A percentile compares a stretch with the other conserved stretches of the same genome.
These are phyloP conservation scores for Cephalopholis sonnerati DNA, from an alignment of 2,113 vertebrate genomes.

Conservation along the genomic window DNA sequence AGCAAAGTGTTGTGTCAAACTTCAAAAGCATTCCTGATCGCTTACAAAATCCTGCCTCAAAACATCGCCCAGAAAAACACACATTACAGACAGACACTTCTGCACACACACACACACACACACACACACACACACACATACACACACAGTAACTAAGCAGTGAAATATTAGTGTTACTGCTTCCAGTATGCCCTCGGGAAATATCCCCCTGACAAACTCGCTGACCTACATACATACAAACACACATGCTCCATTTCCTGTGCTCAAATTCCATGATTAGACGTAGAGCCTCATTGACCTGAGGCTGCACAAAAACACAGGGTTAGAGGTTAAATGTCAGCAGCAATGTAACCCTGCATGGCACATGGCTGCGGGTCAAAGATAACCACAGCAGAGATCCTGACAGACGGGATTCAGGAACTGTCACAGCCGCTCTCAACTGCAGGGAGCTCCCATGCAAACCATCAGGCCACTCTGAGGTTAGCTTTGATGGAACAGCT, in stretches of 20 bases:
- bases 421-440: background rate
- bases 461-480: background rate
- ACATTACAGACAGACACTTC: conserved; percentile 18
- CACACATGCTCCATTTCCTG: conserved; percentile 44
- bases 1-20: conserved; percentile 65
- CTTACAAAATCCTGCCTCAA: conserved; percentile 65
- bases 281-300: conserved; percentile 15
- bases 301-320: background rate
- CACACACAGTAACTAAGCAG: conserved; percentile 9
- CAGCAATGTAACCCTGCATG: background rate
- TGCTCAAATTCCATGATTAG: conserved; percentile 17
- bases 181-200: conserved; percentile 22
- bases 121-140: background rate
- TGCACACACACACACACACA: background rate
- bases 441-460: background rate
- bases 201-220: conserved; percentile 14
- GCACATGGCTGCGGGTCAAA: background rate
- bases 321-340: conserved; percentile 50
- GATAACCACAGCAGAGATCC: conserved; percentile 10
- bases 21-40: conserved; percentile 83
- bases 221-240: conserved; percentile 49
- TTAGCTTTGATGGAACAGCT: conserved; percentile 57
- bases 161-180: conserved; percentile 48
- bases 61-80: conserved; percentile 51
- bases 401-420: conserved; percentile 23